Percentiles rank a stretch among this genome's conserved stretches.
Conservation (phyloP, 2,797 vertebrate species). For the Botia almorhae region DNA sequence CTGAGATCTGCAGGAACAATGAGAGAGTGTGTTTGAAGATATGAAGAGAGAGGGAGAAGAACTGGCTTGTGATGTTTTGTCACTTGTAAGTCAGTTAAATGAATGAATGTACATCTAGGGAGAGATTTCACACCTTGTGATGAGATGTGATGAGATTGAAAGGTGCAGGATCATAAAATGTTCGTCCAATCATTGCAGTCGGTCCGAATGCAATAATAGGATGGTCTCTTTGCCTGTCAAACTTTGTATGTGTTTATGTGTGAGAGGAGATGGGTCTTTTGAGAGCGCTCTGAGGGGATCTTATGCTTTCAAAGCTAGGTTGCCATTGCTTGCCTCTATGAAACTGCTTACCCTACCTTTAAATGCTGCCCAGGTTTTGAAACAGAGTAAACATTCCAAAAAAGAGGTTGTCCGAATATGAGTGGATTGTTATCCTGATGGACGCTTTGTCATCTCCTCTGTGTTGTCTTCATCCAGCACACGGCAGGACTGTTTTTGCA, state of each 20-base stretch:
- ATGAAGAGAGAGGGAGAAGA: conserved; percentile 28
- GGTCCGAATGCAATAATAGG: no score
- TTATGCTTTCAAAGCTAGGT: no score
- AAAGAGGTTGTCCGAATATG: conserved; percentile 39
- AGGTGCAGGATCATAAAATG: no score
- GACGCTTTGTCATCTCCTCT: conserved; percentile 45
- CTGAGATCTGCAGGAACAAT: conserved; percentile 59
- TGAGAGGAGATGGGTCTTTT: no score
- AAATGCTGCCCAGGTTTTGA: conserved; percentile 9
- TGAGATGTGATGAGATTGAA: neutral
- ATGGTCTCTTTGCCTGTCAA: no score
- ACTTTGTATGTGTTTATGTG: no score
- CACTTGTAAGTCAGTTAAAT: neutral
- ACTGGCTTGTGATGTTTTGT: neutral
- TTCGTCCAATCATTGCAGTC: no score
- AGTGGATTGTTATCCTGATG: conserved; percentile 55
- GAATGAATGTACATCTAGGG: neutral
- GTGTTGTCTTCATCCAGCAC: conserved; percentile 56
- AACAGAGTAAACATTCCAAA: neutral
- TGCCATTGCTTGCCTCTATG: no score
- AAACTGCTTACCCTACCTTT: neutral
- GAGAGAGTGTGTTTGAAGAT: conserved; percentile 13
- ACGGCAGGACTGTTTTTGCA: conserved; percentile 73
- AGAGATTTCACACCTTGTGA: neutral
- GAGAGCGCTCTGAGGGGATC: no score